Evolutionary conservation across 2,113 vertebrate species (phyloP).

Genomic region (Ptilonorhynchus violaceus): DNA sequence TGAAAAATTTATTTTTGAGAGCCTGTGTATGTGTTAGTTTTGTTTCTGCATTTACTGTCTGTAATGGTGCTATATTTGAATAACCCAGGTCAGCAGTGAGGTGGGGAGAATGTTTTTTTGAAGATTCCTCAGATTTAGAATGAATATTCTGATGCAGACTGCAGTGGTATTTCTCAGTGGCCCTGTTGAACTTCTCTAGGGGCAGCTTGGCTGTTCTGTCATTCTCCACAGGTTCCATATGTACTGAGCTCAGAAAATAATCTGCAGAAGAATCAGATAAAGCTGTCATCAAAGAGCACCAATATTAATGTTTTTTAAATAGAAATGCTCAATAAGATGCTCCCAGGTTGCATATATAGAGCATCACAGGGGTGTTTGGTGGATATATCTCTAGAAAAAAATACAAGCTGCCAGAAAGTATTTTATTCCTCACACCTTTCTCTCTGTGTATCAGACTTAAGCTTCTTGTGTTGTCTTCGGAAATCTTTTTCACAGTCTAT

Average conservation of each 20-base stretch:
- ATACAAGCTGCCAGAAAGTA: not conserved
- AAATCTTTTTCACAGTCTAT: not conserved
- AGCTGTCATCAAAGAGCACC: not conserved
- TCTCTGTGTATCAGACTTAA: not conserved
- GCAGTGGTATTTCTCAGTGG: not conserved
- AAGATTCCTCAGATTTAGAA: not conserved
- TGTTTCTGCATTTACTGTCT: not conserved
- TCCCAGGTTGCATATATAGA: not conserved
- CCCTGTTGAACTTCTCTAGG: not conserved
- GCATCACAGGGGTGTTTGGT: not conserved
- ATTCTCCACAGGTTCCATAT: not conserved
- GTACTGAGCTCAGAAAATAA: not conserved
- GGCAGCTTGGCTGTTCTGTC: not conserved
- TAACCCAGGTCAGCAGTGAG: not conserved
- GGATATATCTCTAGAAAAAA: not conserved
- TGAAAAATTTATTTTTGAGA: not conserved
- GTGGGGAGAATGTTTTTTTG: not conserved
- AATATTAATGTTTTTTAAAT: not conserved
- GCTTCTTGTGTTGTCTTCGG: not conserved
- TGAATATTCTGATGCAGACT: not conserved
- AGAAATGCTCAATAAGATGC: not conserved
- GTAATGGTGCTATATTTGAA: not conserved
- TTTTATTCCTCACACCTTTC: not conserved
- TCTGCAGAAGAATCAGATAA: not conserved
- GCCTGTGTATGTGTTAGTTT: not conserved